Percentiles rank a stretch among this genome's conserved stretches.
Evolutionary conservation across 2,888 invertebrate genomes (phyloP).

Genomic region (Synanthedon myopaeformis): DNA sequence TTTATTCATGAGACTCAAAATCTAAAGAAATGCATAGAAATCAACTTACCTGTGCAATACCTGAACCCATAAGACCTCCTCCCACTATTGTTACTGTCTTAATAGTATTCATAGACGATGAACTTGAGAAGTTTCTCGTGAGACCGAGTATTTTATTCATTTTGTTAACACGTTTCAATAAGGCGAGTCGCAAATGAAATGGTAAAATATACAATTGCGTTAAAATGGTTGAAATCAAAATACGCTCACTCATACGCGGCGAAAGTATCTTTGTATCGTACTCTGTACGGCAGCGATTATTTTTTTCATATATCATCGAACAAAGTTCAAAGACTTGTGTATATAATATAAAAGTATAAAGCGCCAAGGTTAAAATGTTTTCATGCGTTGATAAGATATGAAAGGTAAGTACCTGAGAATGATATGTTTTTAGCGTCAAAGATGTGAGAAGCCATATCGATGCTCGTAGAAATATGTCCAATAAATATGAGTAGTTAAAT

Average conservation of each 20-base stretch:
- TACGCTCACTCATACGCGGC: slow-evolving; percentile 3
- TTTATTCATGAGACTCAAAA: background rate
- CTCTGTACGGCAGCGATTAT: no score
- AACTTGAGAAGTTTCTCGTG: slow-evolving; percentile 50
- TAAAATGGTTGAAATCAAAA: slow-evolving; percentile 2
- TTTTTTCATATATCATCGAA: no score
- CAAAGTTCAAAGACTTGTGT: no score
- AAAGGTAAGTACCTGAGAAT: no score
- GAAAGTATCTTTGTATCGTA: background rate
- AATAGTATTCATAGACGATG: slow-evolving; percentile 66
- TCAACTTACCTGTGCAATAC: slow-evolving; percentile 84
- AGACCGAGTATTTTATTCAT: slow-evolving; percentile 46
- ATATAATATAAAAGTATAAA: no score
- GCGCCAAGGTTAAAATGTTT: no score
- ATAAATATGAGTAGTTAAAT: no score
- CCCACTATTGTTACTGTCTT: slow-evolving; percentile 87
- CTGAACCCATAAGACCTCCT: slow-evolving; percentile 91
- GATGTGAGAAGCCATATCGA: no score
- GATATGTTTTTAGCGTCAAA: no score
- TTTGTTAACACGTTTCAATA: slow-evolving; percentile 11
- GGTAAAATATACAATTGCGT: slow-evolving; percentile 1
- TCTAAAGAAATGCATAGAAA: background rate
- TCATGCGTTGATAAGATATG: no score
- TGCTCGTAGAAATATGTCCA: no score
- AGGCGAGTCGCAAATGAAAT: no score